Conservation (phyloP, 2,113 vertebrate genomes). For the Esox niger region DNA sequence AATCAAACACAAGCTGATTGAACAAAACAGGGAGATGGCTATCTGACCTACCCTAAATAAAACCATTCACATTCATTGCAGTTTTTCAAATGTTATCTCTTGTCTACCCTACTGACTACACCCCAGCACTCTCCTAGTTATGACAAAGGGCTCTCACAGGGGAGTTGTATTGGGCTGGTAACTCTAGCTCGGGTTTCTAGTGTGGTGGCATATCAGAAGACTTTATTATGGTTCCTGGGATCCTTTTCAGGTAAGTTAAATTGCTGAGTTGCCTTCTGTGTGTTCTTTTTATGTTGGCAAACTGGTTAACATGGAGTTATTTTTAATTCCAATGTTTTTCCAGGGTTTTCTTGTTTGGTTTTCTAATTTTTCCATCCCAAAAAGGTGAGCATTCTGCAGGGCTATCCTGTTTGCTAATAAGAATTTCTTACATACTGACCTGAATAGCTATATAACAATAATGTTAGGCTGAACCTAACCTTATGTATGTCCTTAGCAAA, state of each 20-base stretch:
- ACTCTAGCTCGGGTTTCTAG: constrained; percentile 15
- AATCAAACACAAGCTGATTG: too few species aligned
- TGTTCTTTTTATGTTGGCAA: too few species aligned
- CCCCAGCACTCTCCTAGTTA: too few species aligned
- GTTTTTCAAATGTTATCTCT: too few species aligned
- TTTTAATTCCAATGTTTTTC: too few species aligned
- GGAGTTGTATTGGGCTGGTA: not conserved
- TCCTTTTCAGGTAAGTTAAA: constrained; percentile 38
- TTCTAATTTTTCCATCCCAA: constrained; percentile 25
- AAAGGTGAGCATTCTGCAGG: constrained; percentile 34
- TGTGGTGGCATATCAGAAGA: too few species aligned
- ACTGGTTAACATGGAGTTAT: not conserved
- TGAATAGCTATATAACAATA: not conserved
- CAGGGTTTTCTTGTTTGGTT: too few species aligned
- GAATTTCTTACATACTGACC: not conserved
- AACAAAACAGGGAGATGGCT: too few species aligned
- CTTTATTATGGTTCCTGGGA: constrained; percentile 35
- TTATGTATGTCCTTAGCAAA: constrained; percentile 19
- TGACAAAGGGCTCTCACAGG: constrained; percentile 3
- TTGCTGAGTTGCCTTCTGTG: not conserved
- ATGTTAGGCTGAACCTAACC: not conserved
- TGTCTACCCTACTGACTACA: too few species aligned
- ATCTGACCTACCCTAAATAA: too few species aligned
- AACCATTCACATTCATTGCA: too few species aligned
- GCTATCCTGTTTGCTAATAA: not conserved